Conservation (phyloP, 2,888 invertebrate species). For the Lasioglossum lativentre region DNA sequence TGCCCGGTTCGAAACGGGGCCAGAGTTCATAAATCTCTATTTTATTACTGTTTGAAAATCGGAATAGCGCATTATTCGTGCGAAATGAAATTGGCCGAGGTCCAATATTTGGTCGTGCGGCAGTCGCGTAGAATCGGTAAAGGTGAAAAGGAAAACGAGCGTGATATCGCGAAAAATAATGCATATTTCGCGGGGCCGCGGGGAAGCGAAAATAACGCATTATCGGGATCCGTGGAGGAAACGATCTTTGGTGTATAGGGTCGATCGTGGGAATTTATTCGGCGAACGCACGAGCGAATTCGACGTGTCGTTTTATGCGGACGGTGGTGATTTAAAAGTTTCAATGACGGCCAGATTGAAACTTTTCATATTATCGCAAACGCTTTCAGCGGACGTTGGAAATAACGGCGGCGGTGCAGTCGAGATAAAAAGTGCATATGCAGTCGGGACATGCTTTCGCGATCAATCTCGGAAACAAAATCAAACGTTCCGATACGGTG, state of each 20-base stretch:
- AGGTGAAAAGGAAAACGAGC: conserved; percentile 16
- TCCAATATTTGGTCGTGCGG: conserved; percentile 37
- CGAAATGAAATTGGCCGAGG: conserved; percentile 59
- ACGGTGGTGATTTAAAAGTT: conserved; percentile 18
- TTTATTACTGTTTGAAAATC: conserved; percentile 50
- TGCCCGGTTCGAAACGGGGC: conserved; percentile 2
- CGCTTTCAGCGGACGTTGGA: background rate
- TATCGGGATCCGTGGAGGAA: conserved; percentile 20
- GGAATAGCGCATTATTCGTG: conserved; percentile 52
- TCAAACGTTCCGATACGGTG: background rate
- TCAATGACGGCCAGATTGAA: background rate
- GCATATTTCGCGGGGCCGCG: conserved; percentile 27
- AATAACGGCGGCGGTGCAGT: background rate
- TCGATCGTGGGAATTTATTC: conserved; percentile 24
- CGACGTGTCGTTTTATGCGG: conserved; percentile 18
- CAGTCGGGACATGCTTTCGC: background rate
- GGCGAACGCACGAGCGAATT: background rate
- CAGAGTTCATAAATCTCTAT: conserved; percentile 39
- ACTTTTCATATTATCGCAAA: conserved; percentile 9
- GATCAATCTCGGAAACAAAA: background rate
- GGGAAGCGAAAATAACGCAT: conserved; percentile 45
- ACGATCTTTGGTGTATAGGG: conserved; percentile 7
- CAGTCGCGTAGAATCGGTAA: background rate
- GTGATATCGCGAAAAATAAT: conserved; percentile 42
- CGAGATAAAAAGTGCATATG: background rate